Base-by-base conservation (phyloP, 2,888 invertebrate species). In the Drosophila peninsularis region DNA sequence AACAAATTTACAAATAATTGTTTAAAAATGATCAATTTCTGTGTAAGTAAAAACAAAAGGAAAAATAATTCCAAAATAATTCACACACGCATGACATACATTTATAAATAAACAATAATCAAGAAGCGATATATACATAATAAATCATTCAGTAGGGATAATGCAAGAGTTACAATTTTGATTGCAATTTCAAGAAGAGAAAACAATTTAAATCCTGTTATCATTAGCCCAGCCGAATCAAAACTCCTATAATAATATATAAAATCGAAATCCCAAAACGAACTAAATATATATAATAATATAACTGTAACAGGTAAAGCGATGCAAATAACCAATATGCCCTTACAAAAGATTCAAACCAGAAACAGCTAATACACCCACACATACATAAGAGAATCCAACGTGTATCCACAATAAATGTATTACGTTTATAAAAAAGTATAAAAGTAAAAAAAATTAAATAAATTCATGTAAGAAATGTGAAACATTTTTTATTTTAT, bases 351-450 rank as follows among this genome's bases (percentile, higher is more conserved):
- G 85, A 85, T 88, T 88, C 74, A 85, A 75, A 73, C n/a, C 7
- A 36, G 14, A 53, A 37, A 11, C 11, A 27, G n/a, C 24, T 30
- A 30, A 30, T 5, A 21, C 3, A 61, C n/a, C n/a, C 32, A 58
- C 69, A 68, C 44, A 87, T 67, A 86, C 80, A 81, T 64, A 65
- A 64, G 64, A 27, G 68, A 71, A 74, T 71, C 72, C 71, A 82
- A 77, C 62, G 75, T 78, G 78, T 78, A 78, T 64, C 75, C 75
- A 78, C 89, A 90, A 90, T 88, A 81, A 89, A 89, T 90, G 90
- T 90, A 90, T 90, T 90, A 90, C 88, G 89, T 90, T 90, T 88
- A 89, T 76, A 90, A 82, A 74, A 77, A 19, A 41, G 82, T 75
- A 70, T 82, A 88, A 87, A 84, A 75, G 69, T 66, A 75, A 82